A percentile compares a stretch with the other conserved stretches of the same genome.
Evolutionary conservation across 2,888 invertebrate genomes (phyloP).

Genomic region (Cantharis nigra): DNA sequence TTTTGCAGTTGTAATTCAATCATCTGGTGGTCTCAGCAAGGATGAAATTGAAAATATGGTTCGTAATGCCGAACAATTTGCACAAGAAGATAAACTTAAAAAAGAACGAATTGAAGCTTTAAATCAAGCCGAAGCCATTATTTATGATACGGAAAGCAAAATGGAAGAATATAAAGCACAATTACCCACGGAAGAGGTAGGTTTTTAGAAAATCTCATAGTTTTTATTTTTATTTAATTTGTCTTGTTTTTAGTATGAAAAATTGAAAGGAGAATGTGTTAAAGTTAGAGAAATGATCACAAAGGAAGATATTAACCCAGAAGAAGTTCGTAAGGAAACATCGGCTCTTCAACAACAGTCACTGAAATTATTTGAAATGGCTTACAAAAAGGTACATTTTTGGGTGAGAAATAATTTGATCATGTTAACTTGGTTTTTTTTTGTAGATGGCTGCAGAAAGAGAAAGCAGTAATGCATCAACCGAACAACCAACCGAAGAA

Average conservation of each 20-base stretch:
- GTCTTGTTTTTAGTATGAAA: conserved; percentile 72
- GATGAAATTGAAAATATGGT: conserved; percentile 99
- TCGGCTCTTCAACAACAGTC: conserved; percentile 93
- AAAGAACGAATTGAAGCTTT: conserved; percentile 93
- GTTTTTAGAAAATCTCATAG: background rate
- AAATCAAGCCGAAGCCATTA: conserved; percentile 96
- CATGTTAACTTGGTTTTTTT: background rate
- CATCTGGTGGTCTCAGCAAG: conserved; percentile 91
- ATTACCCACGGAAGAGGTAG: conserved; percentile 92
- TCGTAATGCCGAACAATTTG: conserved; percentile 94
- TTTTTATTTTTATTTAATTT: conserved; percentile 4
- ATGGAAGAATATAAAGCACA: conserved; percentile 99
- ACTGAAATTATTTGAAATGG: conserved; percentile 97
- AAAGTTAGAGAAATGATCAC: conserved; percentile 82
- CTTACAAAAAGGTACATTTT: conserved; percentile 92
- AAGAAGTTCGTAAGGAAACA: conserved; percentile 86
- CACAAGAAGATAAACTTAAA: conserved; percentile 87
- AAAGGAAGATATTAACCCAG: conserved; percentile 91
- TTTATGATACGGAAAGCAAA: conserved; percentile 97
- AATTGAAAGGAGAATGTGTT: conserved; percentile 80
- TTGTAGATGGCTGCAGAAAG: conserved; percentile 71
- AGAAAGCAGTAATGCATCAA: conserved; percentile 57
- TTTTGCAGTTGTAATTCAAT: conserved; percentile 92
- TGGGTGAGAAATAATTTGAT: background rate
- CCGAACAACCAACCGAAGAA: conserved; percentile 54